phyloP scores from a whole-genome alignment of 1,140 invertebrate genomes.

The Brachionus paranguensis region DNA sequence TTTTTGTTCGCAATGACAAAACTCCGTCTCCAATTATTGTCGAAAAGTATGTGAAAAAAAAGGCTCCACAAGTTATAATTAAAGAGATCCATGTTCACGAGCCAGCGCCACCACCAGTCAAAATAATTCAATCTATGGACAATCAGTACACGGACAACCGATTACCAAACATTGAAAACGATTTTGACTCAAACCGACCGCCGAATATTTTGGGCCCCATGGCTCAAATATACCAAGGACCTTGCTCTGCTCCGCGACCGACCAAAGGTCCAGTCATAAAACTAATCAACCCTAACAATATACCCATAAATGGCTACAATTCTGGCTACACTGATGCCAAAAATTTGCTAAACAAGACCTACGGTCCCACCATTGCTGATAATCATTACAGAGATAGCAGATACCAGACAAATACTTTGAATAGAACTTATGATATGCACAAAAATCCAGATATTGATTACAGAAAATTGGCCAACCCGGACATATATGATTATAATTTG shows the following conservation, averaged over 20 bases:
- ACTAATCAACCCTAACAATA: neutral
- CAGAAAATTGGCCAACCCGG: neutral
- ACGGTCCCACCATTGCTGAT: neutral
- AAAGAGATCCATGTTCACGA: slow-evolving; percentile 34
- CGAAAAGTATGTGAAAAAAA: slow-evolving; percentile 22
- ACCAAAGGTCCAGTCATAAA: neutral
- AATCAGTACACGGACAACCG: neutral
- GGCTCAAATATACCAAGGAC: neutral
- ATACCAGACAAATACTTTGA: neutral
- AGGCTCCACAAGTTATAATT: slow-evolving; percentile 29
- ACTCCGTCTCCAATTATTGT: slow-evolving; percentile 32
- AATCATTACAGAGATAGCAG: neutral
- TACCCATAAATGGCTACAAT: neutral
- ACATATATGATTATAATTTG: neutral
- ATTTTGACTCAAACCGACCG: neutral
- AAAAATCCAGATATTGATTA: neutral
- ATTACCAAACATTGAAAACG: neutral
- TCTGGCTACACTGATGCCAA: neutral
- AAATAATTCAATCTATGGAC: slow-evolving; percentile 35
- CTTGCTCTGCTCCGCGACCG: neutral
- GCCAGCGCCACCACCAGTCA: slow-evolving; percentile 24
- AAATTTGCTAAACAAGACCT: neutral
- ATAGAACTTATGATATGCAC: neutral
- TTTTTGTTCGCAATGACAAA: neutral
- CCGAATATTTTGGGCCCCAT: neutral